phyloP scores from a whole-genome alignment of 2,113 vertebrate species.

The cattle (Bos taurus) region ARS-UCD2.0 NC_037356.1:3682501-3683000 shows the following conservation, averaged over 20 bases:
- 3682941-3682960: neutral
- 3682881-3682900: neutral
- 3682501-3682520: too few species aligned
- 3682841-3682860: neutral
- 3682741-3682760: neutral
- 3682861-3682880: neutral
- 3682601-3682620: neutral
- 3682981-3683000: neutral
- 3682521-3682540: too few species aligned
- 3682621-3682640: neutral
- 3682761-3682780: neutral
- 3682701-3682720: neutral
- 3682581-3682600: neutral
- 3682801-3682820: neutral
- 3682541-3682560: too few species aligned
- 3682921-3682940: neutral
- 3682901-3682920: neutral
- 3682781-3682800: neutral
- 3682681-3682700: neutral
- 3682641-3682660: neutral
- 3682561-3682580: neutral
- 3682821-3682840: neutral
- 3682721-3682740: neutral
- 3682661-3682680: neutral
- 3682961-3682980: neutral